Evolutionary conservation across 2,113 vertebrate genomes (phyloP).

Genomic region (Craseonycteris thonglongyai): DNA sequence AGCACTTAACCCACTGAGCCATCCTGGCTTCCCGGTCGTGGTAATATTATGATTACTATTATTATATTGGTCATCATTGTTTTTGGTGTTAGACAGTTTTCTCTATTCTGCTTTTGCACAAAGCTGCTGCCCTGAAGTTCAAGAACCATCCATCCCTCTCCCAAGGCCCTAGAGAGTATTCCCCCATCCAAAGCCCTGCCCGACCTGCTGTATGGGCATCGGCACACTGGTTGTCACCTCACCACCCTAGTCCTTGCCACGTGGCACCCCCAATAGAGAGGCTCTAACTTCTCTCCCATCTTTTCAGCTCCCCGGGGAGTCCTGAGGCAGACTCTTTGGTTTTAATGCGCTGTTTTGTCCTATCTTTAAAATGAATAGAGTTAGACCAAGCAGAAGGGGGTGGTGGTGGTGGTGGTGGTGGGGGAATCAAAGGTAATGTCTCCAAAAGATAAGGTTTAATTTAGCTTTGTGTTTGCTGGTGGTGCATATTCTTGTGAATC

Average conservation of each 20-base stretch:
- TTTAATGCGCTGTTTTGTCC: neutral
- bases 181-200: neutral
- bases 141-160: neutral
- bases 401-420: too few species aligned
- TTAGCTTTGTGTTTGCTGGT: neutral
- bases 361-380: neutral
- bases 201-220: neutral
- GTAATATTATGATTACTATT: neutral
- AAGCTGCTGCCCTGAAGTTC: neutral
- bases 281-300: neutral
- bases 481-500: conserved; percentile 7
- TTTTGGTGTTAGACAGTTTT: neutral
- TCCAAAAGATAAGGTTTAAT: neutral
- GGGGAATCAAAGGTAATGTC: neutral
- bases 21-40: too few species aligned
- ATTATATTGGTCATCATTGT: neutral
- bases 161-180: neutral
- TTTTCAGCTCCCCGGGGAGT: neutral
- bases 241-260: neutral
- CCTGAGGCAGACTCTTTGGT: neutral
- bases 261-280: neutral
- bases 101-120: neutral
- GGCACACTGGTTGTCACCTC: neutral
- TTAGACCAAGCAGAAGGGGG: neutral
- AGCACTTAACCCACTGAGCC: too few species aligned